These are phyloP conservation scores for Platyura marginata DNA, from an alignment of 1,140 invertebrate genomes.

Conservation along the genomic window DNA sequence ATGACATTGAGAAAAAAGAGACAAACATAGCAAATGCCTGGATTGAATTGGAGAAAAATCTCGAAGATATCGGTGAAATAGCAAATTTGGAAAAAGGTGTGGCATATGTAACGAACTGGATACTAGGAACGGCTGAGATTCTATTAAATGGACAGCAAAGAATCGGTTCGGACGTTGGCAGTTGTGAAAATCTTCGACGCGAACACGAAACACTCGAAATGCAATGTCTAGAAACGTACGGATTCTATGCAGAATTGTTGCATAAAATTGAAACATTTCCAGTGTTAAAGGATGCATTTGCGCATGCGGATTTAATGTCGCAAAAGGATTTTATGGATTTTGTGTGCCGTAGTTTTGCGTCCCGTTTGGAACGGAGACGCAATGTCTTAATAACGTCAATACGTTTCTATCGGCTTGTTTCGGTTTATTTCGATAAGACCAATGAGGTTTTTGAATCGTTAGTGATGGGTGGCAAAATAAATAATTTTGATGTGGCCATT, in stretches of 20 bases:
- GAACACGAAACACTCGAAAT: constrained; percentile 59
- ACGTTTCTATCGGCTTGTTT: constrained; percentile 53
- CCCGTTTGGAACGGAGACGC: constrained; percentile 48
- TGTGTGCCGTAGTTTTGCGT: constrained; percentile 56
- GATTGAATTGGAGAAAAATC: constrained; percentile 34
- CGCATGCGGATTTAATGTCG: constrained; percentile 35
- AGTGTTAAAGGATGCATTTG: constrained; percentile 24
- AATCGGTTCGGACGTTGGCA: constrained; percentile 51
- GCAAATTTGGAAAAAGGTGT: constrained; percentile 39
- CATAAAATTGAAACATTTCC: constrained; percentile 42
- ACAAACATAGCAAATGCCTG: constrained; percentile 38
- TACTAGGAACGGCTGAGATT: constrained; percentile 51
- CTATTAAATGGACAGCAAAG: constrained; percentile 45
- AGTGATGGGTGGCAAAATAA: constrained; percentile 34
- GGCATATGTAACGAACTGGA: constrained; percentile 53
- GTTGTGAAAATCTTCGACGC: constrained; percentile 46
- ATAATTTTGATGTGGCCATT: constrained; percentile 32
- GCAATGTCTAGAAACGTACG: constrained; percentile 55
- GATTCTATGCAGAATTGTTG: constrained; percentile 52
- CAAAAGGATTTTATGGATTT: constrained; percentile 65
- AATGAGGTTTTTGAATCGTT: constrained; percentile 45
- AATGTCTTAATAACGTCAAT: constrained; percentile 59
- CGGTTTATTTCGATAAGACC: constrained; percentile 48
- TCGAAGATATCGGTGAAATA: constrained; percentile 39
- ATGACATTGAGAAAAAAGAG: constrained; percentile 37